Evolutionary conservation across 2,888 invertebrate genomes (phyloP), one percentile per base, ranked within the genome.

Genomic region (Drosophila tanythrix): DNA sequence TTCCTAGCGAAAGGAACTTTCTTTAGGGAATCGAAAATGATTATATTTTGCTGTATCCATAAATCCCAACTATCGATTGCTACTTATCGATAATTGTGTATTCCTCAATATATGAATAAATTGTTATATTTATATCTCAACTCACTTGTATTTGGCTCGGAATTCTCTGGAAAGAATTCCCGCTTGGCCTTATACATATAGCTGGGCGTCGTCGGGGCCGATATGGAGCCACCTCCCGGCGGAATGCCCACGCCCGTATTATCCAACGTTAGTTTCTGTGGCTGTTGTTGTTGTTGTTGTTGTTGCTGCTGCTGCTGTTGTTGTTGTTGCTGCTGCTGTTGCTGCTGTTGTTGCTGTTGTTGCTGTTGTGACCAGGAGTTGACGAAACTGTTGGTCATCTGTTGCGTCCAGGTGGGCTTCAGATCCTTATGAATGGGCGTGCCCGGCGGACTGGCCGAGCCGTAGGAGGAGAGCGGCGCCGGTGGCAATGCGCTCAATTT

Each of bases 101-200:
- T 31, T 51, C 15, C 13, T 46, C 46, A 25, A 35, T n/a, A 15
- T 27, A 10, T 25, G 36, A 43, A 56, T 25, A 48, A 21, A 5
- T 43, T 21, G 43, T 46, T 25, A 4, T 4, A 25, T 10, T 33
- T 5, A 38, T 2, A 29, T 40, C 21, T 31, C 8, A 40, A 95
- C 96, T 95, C 94, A 97, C 97, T 97, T 93, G 97, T 97, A 91
- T 97, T 97, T 18, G 97, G 97, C 94, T 97, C 97, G 18, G 96
- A 95, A 92, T 96, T 96, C 88, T 96, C 96, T 1, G 97, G 96
- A 91, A 97, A 97, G 92, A 97, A 97, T 93, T 97, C 97, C 59
- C 96, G 93, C 55, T 94, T 94, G 6, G 94, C 93, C 56, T 94
- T 94, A 77, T 92, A 91, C 92, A 91, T 91, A 88, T 94, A 91